phyloP scores from a whole-genome alignment of 2,888 invertebrate species.

The Chloromyia formosa region DNA sequence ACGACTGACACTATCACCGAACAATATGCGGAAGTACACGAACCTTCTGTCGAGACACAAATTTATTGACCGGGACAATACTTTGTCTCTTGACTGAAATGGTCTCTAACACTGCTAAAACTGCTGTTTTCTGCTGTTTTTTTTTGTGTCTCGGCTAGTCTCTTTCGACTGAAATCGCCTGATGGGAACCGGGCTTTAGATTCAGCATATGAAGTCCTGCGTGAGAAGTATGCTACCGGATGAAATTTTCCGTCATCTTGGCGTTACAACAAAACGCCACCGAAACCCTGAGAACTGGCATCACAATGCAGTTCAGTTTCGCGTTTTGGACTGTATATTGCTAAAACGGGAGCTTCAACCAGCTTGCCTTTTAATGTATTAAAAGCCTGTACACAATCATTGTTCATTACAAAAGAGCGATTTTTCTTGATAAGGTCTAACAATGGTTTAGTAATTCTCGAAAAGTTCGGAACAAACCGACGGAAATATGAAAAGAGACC shows the following conservation, averaged over 20 bases:
- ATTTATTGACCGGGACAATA: too few relatives aligned
- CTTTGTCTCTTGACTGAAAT: too few relatives aligned
- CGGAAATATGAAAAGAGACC: constrained; percentile 4
- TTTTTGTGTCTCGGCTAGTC: too few relatives aligned
- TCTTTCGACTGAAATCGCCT: too few relatives aligned
- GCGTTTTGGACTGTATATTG: constrained; percentile 53
- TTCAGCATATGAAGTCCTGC: too few relatives aligned
- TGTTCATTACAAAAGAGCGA: not conserved
- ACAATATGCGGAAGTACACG: too few relatives aligned
- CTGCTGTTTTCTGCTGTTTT: too few relatives aligned
- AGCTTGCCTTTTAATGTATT: not conserved
- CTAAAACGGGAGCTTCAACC: constrained; percentile 46
- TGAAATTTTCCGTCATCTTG: too few relatives aligned
- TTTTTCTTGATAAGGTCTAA: constrained; percentile 33
- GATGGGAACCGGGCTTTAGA: too few relatives aligned
- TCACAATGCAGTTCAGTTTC: constrained; percentile 56
- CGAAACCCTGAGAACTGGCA: constrained; percentile 53
- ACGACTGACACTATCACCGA: too few relatives aligned
- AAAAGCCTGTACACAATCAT: not conserved
- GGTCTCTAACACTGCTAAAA: too few relatives aligned
- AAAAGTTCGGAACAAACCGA: constrained; percentile 19
- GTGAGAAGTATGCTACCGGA: constrained; percentile 52
- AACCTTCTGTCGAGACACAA: too few relatives aligned
- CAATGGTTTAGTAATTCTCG: constrained; percentile 42
- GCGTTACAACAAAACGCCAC: constrained; percentile 53